These are phyloP conservation scores for Apodemia zela DNA, from an alignment of 2,888 invertebrate species.

Conservation along the genomic window DNA sequence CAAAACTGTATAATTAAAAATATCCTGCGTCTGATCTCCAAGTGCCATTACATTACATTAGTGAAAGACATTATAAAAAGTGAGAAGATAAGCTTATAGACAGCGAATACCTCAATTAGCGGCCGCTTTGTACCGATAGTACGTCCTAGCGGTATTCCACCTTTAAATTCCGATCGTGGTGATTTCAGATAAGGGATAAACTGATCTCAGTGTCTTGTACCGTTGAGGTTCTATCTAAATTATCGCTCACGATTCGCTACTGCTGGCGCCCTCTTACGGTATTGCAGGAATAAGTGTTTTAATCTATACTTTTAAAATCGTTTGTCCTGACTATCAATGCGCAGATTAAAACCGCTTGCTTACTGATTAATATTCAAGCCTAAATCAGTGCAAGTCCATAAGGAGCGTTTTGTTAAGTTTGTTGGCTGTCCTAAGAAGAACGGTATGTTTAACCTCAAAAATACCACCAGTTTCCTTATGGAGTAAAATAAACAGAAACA, in stretches of 20 bases:
- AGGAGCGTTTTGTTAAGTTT: no score
- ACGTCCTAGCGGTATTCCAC: constrained; percentile 27
- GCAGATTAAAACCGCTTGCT: no score
- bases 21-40: neutral
- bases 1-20: neutral
- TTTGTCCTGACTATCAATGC: neutral
- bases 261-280: constrained; percentile 58
- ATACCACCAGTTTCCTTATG: no score
- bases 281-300: constrained; percentile 34
- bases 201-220: constrained; percentile 67
- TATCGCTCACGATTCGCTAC: constrained; percentile 78
- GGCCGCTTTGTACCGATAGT: constrained; percentile 34
- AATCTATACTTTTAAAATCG: neutral
- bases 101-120: constrained; percentile 29
- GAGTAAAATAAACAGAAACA: no score
- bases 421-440: no score
- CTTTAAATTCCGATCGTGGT: constrained; percentile 68
- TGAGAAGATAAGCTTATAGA: constrained; percentile 15
- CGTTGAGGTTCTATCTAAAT: constrained; percentile 68
- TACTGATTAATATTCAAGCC: no score
- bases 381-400: no score
- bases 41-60: neutral
- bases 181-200: constrained; percentile 71
- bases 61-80: neutral
- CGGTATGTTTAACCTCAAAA: no score